These are phyloP conservation scores for Seira sanloemensis DNA, from an alignment of 2,888 invertebrate genomes.

Conservation along the genomic window DNA sequence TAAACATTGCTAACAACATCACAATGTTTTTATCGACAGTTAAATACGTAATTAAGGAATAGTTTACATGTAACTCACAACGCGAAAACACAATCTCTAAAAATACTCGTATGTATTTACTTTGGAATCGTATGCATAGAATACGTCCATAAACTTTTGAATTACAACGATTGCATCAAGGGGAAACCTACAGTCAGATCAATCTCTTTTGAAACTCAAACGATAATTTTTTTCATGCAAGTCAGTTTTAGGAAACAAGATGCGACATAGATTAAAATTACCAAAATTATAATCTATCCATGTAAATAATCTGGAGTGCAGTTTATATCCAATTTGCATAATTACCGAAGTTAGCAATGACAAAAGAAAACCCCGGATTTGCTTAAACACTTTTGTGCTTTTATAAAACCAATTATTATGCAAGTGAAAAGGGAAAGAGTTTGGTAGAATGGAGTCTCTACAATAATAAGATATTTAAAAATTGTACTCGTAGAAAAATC, in stretches of 20 bases:
- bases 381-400: neutral
- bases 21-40: conserved; percentile 39
- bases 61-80: neutral
- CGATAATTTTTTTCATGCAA: too few species aligned
- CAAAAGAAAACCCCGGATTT: too few species aligned
- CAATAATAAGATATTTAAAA: neutral
- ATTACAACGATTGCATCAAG: neutral
- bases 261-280: too few species aligned
- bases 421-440: neutral
- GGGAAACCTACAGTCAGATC: neutral
- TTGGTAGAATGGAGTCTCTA: neutral
- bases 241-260: too few species aligned
- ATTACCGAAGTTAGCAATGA: too few species aligned
- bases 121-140: neutral
- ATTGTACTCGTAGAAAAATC: neutral
- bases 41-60: neutral
- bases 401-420: neutral
- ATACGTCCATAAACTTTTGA: neutral
- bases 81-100: too few species aligned
- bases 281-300: too few species aligned
- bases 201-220: neutral
- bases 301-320: too few species aligned
- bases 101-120: neutral
- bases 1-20: conserved; percentile 34
- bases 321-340: too few species aligned